Base-by-base conservation (phyloP, 2,113 vertebrate species). In the Forbesichthys papilliferus region DNA sequence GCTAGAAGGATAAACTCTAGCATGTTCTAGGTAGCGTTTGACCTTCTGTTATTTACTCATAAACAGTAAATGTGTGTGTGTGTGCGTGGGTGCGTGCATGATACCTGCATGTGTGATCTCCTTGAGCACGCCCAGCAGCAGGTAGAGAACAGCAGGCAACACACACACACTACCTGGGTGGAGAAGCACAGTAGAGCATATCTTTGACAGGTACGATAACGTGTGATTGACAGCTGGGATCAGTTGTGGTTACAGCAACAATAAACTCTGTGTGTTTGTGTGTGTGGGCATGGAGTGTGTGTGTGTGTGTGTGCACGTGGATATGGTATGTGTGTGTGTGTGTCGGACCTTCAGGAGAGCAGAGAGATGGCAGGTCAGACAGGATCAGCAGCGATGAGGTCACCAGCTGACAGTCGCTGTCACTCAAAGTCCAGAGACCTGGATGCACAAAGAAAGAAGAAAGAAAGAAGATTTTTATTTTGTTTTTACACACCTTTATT, bases 291-390 rank as follows among this genome's bases (percentile, higher is more conserved):
- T 8, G 36, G 36, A 5, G 36, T 8, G 36, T 42, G 36, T 42
- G 36, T 42, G 36, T 42, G 36, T 8, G 36, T 8, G 36, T 42
- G 36, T 42, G 36, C 7, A 7, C 36, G 36, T 42, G 36, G 20
- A 20, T 20, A 20, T 20, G 20, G 20, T 7, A 3, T 42, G 36
- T 7, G 36, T 42, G 13, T 12, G 49, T 3, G 7, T 5, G 9
- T 34, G 5, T 47, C 90, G 75, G 91, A 98, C 96, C 97, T 93
- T 98, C 95, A 74, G 97, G 96, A 80, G 96, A 99, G 83, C 97
- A 99, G 84, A 98, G 78, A 36, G 93, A 92, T 34, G 95, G 95
- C 75, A 99, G 92, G 73, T 96, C 95, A 63, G 96, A 93, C 27
- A 99, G 94, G 85, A 98, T 95, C 73, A 75, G 84, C 85, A 98